Evolutionary conservation across 1,140 invertebrate species (phyloP).

Genomic region (Cherax quadricarinatus): DNA sequence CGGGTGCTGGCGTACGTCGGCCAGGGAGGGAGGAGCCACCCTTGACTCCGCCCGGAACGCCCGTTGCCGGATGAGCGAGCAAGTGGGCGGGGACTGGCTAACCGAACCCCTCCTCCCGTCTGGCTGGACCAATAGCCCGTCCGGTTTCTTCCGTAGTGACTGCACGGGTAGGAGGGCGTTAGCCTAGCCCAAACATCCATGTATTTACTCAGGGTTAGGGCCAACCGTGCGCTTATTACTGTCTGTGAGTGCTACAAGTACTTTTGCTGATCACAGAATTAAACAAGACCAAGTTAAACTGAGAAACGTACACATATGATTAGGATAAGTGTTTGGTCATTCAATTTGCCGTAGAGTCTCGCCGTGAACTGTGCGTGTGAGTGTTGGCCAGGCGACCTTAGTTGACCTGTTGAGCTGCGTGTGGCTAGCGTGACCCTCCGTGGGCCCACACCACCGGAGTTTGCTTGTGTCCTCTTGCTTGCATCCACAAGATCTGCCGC

Average conservation of each 20-base stretch:
- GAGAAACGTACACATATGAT: conserved; percentile 73
- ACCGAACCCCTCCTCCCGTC: neutral
- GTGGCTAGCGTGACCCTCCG: conserved; percentile 41
- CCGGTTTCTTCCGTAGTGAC: neutral
- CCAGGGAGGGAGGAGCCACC: neutral
- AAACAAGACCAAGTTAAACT: conserved; percentile 72
- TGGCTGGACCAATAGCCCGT: neutral
- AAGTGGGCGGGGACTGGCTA: neutral
- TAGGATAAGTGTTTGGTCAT: conserved; percentile 74
- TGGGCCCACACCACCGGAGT: neutral
- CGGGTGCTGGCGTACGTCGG: neutral
- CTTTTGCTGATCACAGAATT: conserved; percentile 73
- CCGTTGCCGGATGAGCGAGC: conserved; percentile 38
- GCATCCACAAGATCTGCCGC: neutral
- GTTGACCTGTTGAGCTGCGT: conserved; percentile 53
- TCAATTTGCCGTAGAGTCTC: conserved; percentile 72
- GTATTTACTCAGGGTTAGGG: conserved; percentile 73
- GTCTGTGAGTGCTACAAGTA: conserved; percentile 73
- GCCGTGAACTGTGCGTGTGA: conserved; percentile 71
- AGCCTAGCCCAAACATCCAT: conserved; percentile 67
- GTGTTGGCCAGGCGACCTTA: conserved; percentile 59
- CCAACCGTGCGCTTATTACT: conserved; percentile 73
- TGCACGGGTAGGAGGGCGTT: conserved; percentile 20
- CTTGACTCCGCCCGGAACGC: neutral
- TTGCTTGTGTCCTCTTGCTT: neutral